phyloP scores from a whole-genome alignment of 1,140 invertebrate genomes.

The Asobara japonica region DNA sequence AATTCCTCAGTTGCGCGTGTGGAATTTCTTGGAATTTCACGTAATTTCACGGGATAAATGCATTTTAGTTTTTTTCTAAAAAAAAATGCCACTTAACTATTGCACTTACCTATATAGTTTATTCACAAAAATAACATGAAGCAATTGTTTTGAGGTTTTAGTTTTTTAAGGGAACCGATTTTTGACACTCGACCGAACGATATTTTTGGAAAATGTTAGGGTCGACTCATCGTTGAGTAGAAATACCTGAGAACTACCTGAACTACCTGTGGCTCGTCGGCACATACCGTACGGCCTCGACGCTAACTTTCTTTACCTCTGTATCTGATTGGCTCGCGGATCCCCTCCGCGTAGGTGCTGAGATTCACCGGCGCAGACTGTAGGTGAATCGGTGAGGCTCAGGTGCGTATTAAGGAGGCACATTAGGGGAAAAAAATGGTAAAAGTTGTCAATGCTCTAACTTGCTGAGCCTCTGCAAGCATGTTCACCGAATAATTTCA shows the following conservation, averaged over 20 bases:
- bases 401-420: slow-evolving; percentile 32
- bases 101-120: slow-evolving; percentile 53
- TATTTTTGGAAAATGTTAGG: slow-evolving; percentile 43
- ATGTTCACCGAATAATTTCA: no score
- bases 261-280: slow-evolving; percentile 42
- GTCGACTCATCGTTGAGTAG: slow-evolving; percentile 53
- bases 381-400: slow-evolving; percentile 9
- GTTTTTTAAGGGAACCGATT: background rate
- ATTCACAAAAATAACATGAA: slow-evolving; percentile 41
- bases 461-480: no score
- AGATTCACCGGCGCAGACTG: slow-evolving; percentile 1
- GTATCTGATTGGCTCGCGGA: slow-evolving; percentile 13
- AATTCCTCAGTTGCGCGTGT: background rate
- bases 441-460: background rate
- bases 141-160: background rate
- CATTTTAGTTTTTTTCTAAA: background rate
- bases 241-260: slow-evolving; percentile 56
- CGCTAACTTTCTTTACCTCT: slow-evolving; percentile 29
- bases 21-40: background rate
- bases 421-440: background rate
- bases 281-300: slow-evolving; percentile 23
- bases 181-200: slow-evolving; percentile 15
- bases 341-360: slow-evolving; percentile 16
- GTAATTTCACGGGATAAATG: background rate
- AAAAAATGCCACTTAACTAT: slow-evolving; percentile 35